Evolutionary conservation across 2,113 vertebrate genomes (phyloP).

Genomic region (Seriola dumerili): DNA sequence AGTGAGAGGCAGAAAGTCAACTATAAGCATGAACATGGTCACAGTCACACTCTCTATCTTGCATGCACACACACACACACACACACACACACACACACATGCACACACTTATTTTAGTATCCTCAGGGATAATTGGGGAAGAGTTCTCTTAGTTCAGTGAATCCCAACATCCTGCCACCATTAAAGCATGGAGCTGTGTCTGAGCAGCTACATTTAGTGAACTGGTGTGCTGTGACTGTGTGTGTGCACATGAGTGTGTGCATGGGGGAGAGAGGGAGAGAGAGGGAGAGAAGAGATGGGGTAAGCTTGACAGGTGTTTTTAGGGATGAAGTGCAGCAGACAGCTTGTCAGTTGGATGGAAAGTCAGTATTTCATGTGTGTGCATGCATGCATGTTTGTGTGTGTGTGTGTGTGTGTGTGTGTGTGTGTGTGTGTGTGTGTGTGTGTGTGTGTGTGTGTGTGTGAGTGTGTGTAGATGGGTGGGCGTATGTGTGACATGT

Average conservation of each 20-base stretch:
- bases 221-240: conserved; percentile 31
- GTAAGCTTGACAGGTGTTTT: conserved; percentile 68
- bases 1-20: conserved; percentile 70
- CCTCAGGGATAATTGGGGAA: conserved; percentile 71
- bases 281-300: background rate
- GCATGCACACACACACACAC: background rate
- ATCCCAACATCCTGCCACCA: conserved; percentile 59
- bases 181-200: conserved; percentile 51
- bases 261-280: background rate
- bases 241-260: background rate
- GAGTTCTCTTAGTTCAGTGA: conserved; percentile 55
- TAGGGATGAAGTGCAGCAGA: conserved; percentile 63
- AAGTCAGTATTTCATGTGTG: conserved; percentile 42
- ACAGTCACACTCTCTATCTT: conserved; percentile 31
- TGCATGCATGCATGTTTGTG: conserved; percentile 21
- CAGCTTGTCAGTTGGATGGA: conserved; percentile 71
- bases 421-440: conserved; percentile 31
- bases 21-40: conserved; percentile 61
- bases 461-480: background rate
- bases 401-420: background rate
- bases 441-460: background rate
- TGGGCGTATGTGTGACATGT: conserved; percentile 48
- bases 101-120: conserved; percentile 41
- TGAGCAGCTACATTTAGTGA: conserved; percentile 54
- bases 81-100: conserved; percentile 7